These are phyloP conservation scores for Otus sunia DNA, from an alignment of 2,113 vertebrate genomes.

Conservation along the genomic window DNA sequence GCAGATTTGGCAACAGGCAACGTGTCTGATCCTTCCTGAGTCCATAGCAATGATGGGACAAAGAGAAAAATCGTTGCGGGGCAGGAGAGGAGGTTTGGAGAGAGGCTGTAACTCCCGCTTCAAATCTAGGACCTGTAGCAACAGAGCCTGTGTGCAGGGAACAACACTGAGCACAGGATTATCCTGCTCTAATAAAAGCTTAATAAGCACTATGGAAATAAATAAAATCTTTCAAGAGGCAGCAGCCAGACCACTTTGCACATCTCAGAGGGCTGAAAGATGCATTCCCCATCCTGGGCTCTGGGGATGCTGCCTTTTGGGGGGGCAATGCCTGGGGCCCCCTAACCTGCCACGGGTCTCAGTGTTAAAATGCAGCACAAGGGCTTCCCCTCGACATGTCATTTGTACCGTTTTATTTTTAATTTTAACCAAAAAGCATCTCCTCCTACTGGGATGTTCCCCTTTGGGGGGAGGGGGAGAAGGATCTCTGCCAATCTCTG, in stretches of 20 bases:
- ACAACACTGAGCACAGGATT: fast-evolving
- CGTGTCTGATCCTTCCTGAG: neutral
- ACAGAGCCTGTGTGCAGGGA: neutral
- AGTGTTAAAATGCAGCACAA: fast-evolving
- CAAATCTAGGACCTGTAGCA: neutral
- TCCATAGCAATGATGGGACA: fast-evolving
- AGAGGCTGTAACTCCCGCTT: neutral
- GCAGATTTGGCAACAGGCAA: fast-evolving
- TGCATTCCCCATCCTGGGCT: fast-evolving
- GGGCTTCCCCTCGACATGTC: fast-evolving
- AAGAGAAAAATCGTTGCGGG: neutral
- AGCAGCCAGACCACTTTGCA: neutral
- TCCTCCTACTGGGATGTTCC: neutral
- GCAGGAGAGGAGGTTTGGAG: neutral
- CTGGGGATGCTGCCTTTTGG: neutral
- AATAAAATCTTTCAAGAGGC: neutral
- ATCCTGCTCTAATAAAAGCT: neutral
- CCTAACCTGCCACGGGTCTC: neutral
- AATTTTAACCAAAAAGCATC: neutral
- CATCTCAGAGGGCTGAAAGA: neutral
- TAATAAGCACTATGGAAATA: neutral
- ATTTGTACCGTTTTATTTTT: neutral
- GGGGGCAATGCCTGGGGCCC: fast-evolving
- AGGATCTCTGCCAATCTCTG: neutral
- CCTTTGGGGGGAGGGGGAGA: neutral